phyloP scores from a whole-genome alignment of 2,888 invertebrate species.

The Chaetoderma sp. region DNA sequence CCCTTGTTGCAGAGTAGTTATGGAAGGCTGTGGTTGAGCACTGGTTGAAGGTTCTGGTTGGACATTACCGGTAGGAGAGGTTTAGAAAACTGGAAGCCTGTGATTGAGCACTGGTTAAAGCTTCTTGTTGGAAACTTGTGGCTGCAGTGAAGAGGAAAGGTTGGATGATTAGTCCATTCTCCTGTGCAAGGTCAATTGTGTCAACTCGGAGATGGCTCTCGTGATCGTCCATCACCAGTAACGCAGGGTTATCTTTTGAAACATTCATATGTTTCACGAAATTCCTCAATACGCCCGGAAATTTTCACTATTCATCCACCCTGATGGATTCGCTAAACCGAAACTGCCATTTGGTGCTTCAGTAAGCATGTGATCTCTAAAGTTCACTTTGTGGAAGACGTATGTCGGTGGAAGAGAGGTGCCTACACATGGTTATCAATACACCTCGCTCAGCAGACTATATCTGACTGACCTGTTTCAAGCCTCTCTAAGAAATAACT shows the following conservation, averaged over 20 bases:
- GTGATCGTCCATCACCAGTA: conserved; percentile 22
- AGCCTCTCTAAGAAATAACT: conserved; percentile 1
- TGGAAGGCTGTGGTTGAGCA: no score
- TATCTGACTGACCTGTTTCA: conserved; percentile 20
- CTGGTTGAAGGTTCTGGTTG: no score
- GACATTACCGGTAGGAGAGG: no score
- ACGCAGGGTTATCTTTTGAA: conserved; percentile 16
- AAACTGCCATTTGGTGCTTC: conserved; percentile 10
- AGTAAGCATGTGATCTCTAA: conserved; percentile 8
- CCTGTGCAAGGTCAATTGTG: conserved; percentile 3
- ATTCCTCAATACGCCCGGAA: not conserved
- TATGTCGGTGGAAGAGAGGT: conserved; percentile 9
- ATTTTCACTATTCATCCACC: conserved; percentile 19
- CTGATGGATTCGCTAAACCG: conserved; percentile 7
- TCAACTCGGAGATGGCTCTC: conserved; percentile 8
- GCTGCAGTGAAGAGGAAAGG: conserved; percentile 8
- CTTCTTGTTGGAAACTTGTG: no score
- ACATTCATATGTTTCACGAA: conserved; percentile 13
- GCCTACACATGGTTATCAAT: conserved; percentile 10
- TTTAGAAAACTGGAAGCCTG: no score
- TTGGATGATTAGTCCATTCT: conserved; percentile 13
- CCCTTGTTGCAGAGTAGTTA: no score
- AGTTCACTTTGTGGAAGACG: conserved; percentile 14
- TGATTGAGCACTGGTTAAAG: no score
- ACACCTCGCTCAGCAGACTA: conserved; percentile 14